phyloP scores from a whole-genome alignment of 1,140 invertebrate genomes.

The Drosophila ficusphila region DNA sequence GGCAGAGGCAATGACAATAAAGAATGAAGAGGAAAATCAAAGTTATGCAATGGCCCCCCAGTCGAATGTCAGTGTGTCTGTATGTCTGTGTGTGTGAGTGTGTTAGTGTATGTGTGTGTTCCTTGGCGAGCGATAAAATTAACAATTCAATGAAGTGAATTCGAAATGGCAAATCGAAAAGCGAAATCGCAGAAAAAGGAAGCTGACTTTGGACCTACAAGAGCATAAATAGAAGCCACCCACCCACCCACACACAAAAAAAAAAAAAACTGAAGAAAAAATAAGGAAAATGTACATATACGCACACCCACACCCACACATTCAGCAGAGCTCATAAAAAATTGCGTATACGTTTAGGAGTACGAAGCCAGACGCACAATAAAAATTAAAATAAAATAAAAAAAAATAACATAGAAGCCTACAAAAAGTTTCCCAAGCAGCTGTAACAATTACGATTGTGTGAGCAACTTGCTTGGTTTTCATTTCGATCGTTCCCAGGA shows the following conservation, averaged over 20 bases:
- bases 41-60: conserved; percentile 22
- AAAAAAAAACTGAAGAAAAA: conserved; percentile 14
- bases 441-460: conserved; percentile 36
- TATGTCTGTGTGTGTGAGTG: conserved; percentile 16
- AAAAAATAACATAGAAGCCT: conserved; percentile 51
- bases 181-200: conserved; percentile 38
- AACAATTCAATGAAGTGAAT: conserved; percentile 81
- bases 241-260: neutral
- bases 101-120: conserved; percentile 11
- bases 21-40: conserved; percentile 45
- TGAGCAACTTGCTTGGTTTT: neutral
- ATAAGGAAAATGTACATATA: neutral
- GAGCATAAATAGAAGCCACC: conserved; percentile 7
- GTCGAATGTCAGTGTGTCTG: neutral
- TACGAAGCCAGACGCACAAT: conserved; percentile 38
- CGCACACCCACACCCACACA: conserved; percentile 14
- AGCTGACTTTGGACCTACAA: conserved; percentile 7
- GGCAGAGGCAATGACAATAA: conserved; percentile 69
- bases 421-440: conserved; percentile 39
- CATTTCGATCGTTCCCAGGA: neutral
- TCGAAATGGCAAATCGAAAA: conserved; percentile 73
- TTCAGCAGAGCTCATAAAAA: conserved; percentile 48
- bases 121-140: conserved; percentile 61
- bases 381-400: conserved; percentile 67
- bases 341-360: conserved; percentile 31